Evolutionary conservation across 2,888 invertebrate genomes (phyloP), one percentile per base, ranked within the genome.

Genomic region (Nowickia ferox): DNA sequence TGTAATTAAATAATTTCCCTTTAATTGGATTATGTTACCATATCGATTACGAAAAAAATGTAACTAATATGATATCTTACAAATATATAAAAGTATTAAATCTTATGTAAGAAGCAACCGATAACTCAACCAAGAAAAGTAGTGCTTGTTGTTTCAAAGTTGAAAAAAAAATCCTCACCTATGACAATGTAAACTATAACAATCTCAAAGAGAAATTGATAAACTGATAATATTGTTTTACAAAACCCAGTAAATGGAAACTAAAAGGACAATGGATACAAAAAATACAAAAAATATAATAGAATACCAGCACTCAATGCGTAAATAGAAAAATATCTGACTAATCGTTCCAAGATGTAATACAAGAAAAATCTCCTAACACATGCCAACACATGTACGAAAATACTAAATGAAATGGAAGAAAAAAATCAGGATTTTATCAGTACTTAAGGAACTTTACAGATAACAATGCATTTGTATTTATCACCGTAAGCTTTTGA

Each of bases 381-480:
- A 44, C 19, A 55, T 30, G 10, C 30, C 15, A 9, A 53, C 8
- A 30, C 10, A 71, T 38, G 38, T 11, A 55, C 19, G 17, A 22
- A 72, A 65, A 65, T 4, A 55, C 1, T 3, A 8, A 63, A 22
- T 13, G 13, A 51, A n/a, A 71, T 38, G 8, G 0, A 48, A 44
- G 22, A 44, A 57, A 72, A 65, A 66, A 46, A 40, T 15, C 42
- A 10, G n/a, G 53, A 75, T 75, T 51, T 61, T 75, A 53, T 81
- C 68, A 75, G 74, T 68, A 10, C 59, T 81, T 61, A 75, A 80
- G 53, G 17, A 74, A 65, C 71, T 72, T 55, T 46, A 65, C 15
- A 65, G 46, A 63, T 51, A 66, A 68, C 22, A 75, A 57, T 42
- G 19, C 66, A 74, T 59, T 75, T 53, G 46, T 53, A 57, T 55